A percentile compares a stretch with the other conserved stretches of the same genome.
Conservation (phyloP, 2,888 invertebrate genomes). For the Nesidiocoris tenuis region DNA sequence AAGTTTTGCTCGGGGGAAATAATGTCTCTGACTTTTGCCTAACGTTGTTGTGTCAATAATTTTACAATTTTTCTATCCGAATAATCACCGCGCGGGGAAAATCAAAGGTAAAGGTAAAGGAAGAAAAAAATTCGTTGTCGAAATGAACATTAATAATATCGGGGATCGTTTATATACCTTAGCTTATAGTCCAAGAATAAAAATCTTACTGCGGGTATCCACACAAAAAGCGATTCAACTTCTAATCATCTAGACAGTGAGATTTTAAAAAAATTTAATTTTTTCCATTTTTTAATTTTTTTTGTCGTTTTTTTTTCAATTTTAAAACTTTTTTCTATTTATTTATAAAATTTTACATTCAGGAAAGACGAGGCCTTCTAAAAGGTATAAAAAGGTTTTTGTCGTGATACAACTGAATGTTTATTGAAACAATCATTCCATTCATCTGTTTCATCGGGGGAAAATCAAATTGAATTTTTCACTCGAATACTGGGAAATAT, state of each 20-base stretch:
- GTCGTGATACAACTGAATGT: not conserved
- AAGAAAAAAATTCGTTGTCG: constrained; percentile 41
- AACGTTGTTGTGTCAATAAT: constrained; percentile 17
- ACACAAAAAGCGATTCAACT: constrained; percentile 47
- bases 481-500: too few relatives aligned
- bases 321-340: constrained; percentile 36
- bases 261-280: constrained; percentile 44
- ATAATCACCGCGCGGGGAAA: too few relatives aligned
- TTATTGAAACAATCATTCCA: not conserved
- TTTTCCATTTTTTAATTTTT: constrained; percentile 19
- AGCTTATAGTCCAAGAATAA: constrained; percentile 39
- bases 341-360: constrained; percentile 43
- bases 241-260: constrained; percentile 50
- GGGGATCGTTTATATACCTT: constrained; percentile 18
- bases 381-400: constrained; percentile 44
- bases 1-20: not conserved
- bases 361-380: constrained; percentile 46
- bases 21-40: not conserved
- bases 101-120: too few relatives aligned
- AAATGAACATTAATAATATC: not conserved
- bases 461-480: too few relatives aligned
- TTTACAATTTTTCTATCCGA: constrained; percentile 30
- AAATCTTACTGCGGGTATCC: constrained; percentile 40
- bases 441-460: not conserved
- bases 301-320: constrained; percentile 15